phyloP scores from a whole-genome alignment of 2,113 vertebrate genomes.

The Turdus rufiventris region DNA sequence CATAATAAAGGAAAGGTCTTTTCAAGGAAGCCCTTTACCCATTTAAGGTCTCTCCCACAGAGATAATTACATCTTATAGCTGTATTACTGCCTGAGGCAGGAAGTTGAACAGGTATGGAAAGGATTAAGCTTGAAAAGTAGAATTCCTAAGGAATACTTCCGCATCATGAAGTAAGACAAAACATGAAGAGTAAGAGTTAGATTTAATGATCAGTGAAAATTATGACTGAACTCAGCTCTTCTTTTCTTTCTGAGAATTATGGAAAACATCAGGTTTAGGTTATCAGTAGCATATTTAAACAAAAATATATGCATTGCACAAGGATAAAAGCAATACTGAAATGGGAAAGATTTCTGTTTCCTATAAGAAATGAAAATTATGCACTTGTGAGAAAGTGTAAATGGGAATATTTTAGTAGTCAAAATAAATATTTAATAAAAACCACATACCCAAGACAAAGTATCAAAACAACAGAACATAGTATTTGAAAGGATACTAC shows the following conservation, averaged over 20 bases:
- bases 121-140: not conserved
- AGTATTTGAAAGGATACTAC: constrained; percentile 43
- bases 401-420: constrained; percentile 61
- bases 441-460: constrained; percentile 33
- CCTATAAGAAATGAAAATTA: constrained; percentile 12
- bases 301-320: constrained; percentile 22
- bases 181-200: not conserved
- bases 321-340: constrained; percentile 2
- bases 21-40: not conserved
- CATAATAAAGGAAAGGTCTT: not conserved
- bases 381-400: not conserved
- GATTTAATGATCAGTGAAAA: constrained; percentile 13
- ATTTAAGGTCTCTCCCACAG: not conserved
- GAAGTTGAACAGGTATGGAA: not conserved
- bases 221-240: not conserved
- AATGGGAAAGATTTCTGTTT: not conserved
- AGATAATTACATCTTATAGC: not conserved
- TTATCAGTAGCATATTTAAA: not conserved
- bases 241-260: not conserved
- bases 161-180: not conserved
- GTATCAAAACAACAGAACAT: constrained; percentile 43
- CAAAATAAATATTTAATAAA: constrained; percentile 77
- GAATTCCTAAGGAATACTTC: not conserved
- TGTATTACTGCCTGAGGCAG: not conserved
- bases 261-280: not conserved